Conservation (phyloP, 1,140 invertebrate genomes). For the Platyscapa corneri region DNA sequence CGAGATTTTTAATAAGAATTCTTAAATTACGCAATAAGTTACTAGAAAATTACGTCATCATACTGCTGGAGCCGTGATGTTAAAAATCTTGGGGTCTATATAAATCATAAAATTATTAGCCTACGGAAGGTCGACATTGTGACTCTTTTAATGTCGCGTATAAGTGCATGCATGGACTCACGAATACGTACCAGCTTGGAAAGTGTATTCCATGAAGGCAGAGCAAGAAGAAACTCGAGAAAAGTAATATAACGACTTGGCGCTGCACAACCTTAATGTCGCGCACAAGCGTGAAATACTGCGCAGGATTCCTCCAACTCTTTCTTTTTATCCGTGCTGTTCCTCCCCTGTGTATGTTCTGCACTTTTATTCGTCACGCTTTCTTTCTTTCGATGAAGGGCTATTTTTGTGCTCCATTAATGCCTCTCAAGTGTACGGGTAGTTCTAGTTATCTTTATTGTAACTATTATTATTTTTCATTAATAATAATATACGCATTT, state of each 20-base stretch:
- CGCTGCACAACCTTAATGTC: constrained; percentile 37
- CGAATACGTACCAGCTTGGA: no score
- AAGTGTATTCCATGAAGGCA: constrained; percentile 13
- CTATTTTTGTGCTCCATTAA: constrained; percentile 41
- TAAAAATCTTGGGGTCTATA: background rate
- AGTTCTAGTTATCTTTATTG: background rate
- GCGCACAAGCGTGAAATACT: constrained; percentile 31
- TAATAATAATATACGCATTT: constrained; percentile 9
- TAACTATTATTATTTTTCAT: background rate
- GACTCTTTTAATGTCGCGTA: background rate
- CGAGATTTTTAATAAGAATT: background rate
- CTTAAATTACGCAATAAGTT: background rate
- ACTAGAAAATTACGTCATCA: background rate
- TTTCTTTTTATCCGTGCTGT: background rate
- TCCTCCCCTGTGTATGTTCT: constrained; percentile 23
- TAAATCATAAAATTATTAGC: background rate
- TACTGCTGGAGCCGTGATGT: background rate
- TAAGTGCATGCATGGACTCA: background rate
- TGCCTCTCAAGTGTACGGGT: constrained; percentile 17
- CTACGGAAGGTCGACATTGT: background rate
- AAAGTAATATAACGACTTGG: constrained; percentile 44
- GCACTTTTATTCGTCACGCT: constrained; percentile 38
- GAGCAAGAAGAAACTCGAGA: background rate
- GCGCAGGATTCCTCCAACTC: background rate
- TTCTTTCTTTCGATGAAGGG: constrained; percentile 15